Conservation (phyloP, 2,113 vertebrate species). For the Sylvietta virens region DNA sequence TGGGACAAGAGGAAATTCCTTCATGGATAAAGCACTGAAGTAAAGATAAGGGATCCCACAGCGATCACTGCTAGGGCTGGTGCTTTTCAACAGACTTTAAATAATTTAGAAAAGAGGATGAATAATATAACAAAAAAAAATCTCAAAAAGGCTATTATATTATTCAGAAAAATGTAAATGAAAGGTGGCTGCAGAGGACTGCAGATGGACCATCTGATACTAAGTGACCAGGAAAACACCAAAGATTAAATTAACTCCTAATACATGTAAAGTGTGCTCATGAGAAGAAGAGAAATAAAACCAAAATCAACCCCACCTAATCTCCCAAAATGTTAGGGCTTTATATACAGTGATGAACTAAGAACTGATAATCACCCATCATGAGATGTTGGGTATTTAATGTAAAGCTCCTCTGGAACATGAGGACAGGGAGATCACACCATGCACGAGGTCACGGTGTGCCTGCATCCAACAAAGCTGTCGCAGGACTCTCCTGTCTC, state of each 20-base stretch:
- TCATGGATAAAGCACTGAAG: not conserved
- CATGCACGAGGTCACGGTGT: accelerated
- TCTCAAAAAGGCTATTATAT: not conserved
- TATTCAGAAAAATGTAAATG: not conserved
- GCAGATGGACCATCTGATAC: not conserved
- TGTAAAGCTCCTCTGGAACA: not conserved
- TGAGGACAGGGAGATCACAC: not conserved
- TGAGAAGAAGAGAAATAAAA: not conserved
- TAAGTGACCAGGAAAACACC: not conserved
- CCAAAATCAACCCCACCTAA: not conserved
- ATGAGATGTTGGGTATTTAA: not conserved
- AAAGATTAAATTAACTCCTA: not conserved
- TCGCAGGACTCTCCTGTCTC: not conserved
- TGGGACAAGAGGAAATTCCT: not conserved
- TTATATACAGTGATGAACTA: not conserved
- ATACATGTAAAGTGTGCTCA: not conserved
- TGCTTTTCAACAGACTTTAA: not conserved
- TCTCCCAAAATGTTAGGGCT: not conserved
- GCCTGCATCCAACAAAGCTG: accelerated
- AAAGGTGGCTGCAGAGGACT: not conserved
- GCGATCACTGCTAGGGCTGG: not conserved
- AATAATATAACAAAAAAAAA: not conserved
- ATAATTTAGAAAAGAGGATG: not conserved
- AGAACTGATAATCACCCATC: not conserved
- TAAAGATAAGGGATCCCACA: not conserved